phyloP scores from a whole-genome alignment of 2,797 vertebrate genomes.

The Gymnopithys bicolor region DNA sequence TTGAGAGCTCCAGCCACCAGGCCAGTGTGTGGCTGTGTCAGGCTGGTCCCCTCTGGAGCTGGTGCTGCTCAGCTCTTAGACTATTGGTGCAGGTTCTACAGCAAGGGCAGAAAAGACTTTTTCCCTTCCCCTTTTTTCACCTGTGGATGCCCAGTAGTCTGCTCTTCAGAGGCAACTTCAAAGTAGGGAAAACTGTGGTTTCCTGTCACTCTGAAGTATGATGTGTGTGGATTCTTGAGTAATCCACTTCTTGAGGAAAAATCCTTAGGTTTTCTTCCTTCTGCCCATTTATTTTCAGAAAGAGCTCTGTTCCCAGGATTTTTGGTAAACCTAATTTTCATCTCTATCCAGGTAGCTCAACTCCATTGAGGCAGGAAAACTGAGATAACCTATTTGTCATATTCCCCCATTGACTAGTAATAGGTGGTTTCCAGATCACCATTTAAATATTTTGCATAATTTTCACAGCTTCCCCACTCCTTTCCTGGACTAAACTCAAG shows the following conservation, averaged over 20 bases:
- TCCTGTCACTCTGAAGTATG: accelerated
- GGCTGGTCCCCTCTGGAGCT: not conserved
- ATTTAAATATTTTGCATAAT: not conserved
- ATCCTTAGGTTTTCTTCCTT: not conserved
- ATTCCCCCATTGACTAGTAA: not conserved
- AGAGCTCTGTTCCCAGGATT: not conserved
- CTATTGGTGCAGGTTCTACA: not conserved
- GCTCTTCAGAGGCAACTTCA: not conserved
- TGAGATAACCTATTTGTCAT: not conserved
- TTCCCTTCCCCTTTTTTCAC: not conserved
- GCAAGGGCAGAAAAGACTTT: not conserved
- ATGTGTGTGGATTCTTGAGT: not conserved
- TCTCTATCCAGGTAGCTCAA: not conserved
- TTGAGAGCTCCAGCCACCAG: not conserved
- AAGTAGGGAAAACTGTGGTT: not conserved
- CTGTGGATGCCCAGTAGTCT: not conserved
- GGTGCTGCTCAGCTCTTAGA: not conserved
- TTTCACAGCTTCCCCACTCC: not conserved
- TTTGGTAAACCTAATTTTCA: not conserved
- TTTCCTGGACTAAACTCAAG: not conserved
- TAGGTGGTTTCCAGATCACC: not conserved
- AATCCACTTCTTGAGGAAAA: not conserved
- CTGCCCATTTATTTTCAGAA: not conserved
- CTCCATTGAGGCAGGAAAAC: not conserved
- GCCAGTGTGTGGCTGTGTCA: not conserved